A percentile compares a stretch with the other conserved stretches of the same genome.
phyloP scores from a whole-genome alignment of 1,140 invertebrate species.

The Bemisia tabaci region DNA sequence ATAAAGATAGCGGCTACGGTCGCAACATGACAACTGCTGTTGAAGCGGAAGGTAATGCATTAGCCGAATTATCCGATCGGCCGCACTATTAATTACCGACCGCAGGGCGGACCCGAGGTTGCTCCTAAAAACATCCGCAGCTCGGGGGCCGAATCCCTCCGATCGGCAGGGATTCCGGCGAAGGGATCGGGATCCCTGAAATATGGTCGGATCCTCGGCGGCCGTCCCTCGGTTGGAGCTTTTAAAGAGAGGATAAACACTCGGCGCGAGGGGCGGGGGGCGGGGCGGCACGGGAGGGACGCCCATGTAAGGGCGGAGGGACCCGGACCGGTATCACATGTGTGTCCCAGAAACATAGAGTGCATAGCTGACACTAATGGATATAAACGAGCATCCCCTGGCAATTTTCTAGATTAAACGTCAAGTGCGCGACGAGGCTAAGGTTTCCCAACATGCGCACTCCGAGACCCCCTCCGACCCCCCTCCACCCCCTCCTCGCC shows the following conservation, averaged over 20 bases:
- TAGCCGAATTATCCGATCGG: neutral
- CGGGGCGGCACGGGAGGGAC: neutral
- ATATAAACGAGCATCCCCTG: neutral
- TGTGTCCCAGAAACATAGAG: neutral
- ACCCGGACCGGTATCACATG: neutral
- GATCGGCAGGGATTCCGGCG: too few relatives aligned
- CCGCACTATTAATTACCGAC: neutral
- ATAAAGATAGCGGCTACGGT: too few relatives aligned
- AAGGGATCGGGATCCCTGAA: neutral
- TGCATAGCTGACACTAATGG: neutral
- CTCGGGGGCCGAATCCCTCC: too few relatives aligned
- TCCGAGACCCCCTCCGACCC: neutral
- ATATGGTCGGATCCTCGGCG: neutral
- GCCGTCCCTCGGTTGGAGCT: neutral
- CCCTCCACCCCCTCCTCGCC: too few relatives aligned
- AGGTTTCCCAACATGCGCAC: neutral
- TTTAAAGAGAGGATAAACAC: neutral
- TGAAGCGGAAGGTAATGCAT: too few relatives aligned
- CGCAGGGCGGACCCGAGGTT: too few relatives aligned
- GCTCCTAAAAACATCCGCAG: too few relatives aligned
- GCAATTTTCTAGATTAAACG: neutral
- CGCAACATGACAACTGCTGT: too few relatives aligned
- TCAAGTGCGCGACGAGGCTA: neutral
- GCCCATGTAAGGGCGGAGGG: neutral
- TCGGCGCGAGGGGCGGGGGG: neutral